A percentile compares a stretch with the other conserved stretches of the same genome.
Conservation (phyloP, 2,113 vertebrate species). For the Tamias sibiricus region DNA sequence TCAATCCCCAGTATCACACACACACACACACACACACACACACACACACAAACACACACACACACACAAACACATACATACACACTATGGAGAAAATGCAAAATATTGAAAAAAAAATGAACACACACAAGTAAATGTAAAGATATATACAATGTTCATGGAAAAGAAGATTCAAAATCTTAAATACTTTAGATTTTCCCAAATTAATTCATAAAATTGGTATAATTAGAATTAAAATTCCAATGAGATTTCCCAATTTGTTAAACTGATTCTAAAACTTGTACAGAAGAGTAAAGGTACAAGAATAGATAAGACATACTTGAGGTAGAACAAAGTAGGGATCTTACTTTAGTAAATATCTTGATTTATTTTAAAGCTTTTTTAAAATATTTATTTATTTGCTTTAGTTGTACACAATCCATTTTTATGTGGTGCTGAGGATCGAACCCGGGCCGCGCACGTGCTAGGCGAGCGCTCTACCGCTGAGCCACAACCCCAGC, state of each 20-base stretch:
- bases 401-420: too few species aligned
- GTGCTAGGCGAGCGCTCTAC: too few species aligned
- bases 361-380: slow-evolving; percentile 5
- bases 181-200: neutral
- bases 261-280: slow-evolving; percentile 36
- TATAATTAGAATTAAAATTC: neutral
- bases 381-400: too few species aligned
- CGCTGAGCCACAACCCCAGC: too few species aligned
- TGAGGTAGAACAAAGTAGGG: neutral
- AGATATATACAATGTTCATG: neutral
- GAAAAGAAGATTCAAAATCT: neutral
- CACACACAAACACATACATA: too few species aligned
- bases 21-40: too few species aligned
- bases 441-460: too few species aligned
- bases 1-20: neutral
- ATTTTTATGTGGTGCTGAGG: too few species aligned
- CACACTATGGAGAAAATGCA: too few species aligned
- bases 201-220: slow-evolving; percentile 33
- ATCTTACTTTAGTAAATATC: neutral
- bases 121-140: neutral
- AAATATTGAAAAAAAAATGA: neutral
- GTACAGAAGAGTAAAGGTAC: neutral
- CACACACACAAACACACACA: too few species aligned
- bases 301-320: neutral
- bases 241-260: neutral